Percentiles rank a stretch among this genome's conserved stretches.
These are phyloP conservation scores for Drosophila yooni DNA, from an alignment of 2,888 invertebrate genomes.

Conservation along the genomic window DNA sequence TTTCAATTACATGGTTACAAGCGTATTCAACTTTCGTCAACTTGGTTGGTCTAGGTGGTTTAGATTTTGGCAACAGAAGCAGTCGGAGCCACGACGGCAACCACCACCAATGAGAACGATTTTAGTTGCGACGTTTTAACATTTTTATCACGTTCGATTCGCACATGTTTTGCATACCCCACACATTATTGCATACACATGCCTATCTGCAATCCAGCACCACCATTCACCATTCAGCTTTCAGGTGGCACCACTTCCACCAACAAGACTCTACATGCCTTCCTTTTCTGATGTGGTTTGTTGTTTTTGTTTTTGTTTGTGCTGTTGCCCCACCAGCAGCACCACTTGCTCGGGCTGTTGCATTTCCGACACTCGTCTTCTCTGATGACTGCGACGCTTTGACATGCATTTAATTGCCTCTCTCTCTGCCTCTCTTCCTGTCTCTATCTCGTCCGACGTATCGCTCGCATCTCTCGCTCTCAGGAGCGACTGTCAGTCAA, in stretches of 20 bases:
- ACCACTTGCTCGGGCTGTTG: slow-evolving; percentile 25
- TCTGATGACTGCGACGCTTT: slow-evolving; percentile 78
- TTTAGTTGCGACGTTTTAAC: slow-evolving; percentile 55
- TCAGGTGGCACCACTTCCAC: slow-evolving; percentile 18
- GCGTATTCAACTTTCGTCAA: background rate
- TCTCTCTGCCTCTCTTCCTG: slow-evolving; percentile 23
- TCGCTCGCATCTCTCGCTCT: slow-evolving; percentile 11
- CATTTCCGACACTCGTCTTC: slow-evolving; percentile 48
- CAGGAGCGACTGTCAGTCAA: slow-evolving; percentile 29
- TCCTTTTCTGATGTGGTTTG: background rate
- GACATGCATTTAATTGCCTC: slow-evolving; percentile 83
- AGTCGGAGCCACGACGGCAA: background rate
- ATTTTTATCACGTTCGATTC: slow-evolving; percentile 83
- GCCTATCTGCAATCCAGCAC: slow-evolving; percentile 50
- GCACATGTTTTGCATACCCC: slow-evolving; percentile 83
- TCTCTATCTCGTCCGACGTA: slow-evolving; percentile 6
- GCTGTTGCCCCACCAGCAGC: slow-evolving; percentile 1
- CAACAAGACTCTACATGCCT: slow-evolving; percentile 2
- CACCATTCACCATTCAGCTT: slow-evolving; percentile 14
- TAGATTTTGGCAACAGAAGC: slow-evolving; percentile 54
- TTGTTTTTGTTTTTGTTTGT: background rate
- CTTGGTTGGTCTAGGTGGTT: slow-evolving; percentile 13
- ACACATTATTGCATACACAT: slow-evolving; percentile 53
- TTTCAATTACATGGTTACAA: background rate
- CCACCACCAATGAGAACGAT: background rate